Evolutionary conservation across 2,888 invertebrate genomes (phyloP).

Genomic region (Gnatocerus cornutus): DNA sequence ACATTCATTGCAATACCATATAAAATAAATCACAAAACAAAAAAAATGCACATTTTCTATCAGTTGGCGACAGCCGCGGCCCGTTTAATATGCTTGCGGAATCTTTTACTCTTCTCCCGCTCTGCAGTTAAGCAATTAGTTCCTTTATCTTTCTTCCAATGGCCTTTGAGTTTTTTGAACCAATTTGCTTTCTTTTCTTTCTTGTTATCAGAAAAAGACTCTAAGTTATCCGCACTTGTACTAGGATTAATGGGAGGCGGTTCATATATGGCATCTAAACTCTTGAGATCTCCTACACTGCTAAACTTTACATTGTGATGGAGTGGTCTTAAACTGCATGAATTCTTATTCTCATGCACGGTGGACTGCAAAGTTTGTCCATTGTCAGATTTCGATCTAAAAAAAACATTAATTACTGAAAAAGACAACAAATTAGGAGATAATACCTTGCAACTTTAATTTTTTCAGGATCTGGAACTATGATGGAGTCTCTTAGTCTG

Average conservation of each 20-base stretch:
- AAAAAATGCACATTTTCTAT: conserved; percentile 8
- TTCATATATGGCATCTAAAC: conserved; percentile 52
- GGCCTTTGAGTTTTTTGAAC: conserved; percentile 52
- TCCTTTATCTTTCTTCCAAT: conserved; percentile 34
- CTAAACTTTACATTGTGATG: conserved; percentile 58
- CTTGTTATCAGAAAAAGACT: conserved; percentile 44
- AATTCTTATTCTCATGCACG: conserved; percentile 38
- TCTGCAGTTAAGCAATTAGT: conserved; percentile 2
- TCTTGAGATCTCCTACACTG: conserved; percentile 59
- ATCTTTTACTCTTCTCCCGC: conserved; percentile 8
- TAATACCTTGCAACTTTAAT: conserved; percentile 23
- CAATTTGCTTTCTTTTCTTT: conserved; percentile 55
- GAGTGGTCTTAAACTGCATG: conserved; percentile 50
- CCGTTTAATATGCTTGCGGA: conserved; percentile 18
- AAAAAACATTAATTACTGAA: neutral
- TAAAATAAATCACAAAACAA: conserved; percentile 15
- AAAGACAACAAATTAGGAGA: conserved; percentile 19
- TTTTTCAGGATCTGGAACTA: conserved; percentile 1
- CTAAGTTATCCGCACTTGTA: conserved; percentile 57
- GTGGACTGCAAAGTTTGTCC: conserved; percentile 23
- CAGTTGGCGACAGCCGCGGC: conserved; percentile 30
- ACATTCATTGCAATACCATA: neutral
- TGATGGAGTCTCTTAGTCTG: conserved; percentile 70
- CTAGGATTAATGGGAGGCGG: conserved; percentile 53
- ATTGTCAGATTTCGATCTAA: conserved; percentile 39